Evolutionary conservation across 2,113 vertebrate genomes (phyloP).

Genomic region (Solenodon paradoxus): DNA sequence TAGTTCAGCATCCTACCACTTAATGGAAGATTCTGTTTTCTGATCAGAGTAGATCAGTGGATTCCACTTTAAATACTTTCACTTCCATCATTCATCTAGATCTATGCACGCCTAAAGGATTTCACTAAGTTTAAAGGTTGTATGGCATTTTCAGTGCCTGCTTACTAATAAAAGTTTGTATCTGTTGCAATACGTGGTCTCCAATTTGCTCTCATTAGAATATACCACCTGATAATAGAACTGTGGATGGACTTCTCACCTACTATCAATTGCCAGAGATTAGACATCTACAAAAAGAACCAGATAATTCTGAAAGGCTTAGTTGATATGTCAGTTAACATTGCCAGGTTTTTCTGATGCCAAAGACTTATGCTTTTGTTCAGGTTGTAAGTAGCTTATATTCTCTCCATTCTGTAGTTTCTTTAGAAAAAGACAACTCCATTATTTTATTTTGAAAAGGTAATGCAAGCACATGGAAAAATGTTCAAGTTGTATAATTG

Average conservation of each 20-base stretch:
- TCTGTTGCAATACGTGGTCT: background rate
- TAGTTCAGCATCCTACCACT: background rate
- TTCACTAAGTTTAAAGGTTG: background rate
- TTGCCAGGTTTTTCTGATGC: background rate
- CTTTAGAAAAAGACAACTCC: slow-evolving; percentile 13
- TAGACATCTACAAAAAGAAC: background rate
- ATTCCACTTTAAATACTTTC: slow-evolving; percentile 18
- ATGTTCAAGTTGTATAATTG: background rate
- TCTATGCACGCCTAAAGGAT: background rate
- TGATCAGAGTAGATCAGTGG: background rate
- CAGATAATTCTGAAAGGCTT: background rate
- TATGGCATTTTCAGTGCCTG: background rate
- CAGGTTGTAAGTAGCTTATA: background rate
- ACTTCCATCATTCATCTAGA: background rate
- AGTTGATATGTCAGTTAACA: background rate
- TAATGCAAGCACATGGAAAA: background rate
- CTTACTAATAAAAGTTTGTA: background rate
- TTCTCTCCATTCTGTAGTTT: background rate
- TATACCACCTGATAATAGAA: background rate
- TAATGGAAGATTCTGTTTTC: slow-evolving; percentile 18
- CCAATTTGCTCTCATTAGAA: slow-evolving; percentile 32
- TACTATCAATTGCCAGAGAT: background rate
- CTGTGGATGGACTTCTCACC: background rate
- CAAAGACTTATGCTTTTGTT: background rate
- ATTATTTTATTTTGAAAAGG: slow-evolving; percentile 30